Conservation (phyloP, 2,797 vertebrate genomes). For the Morus bassanus region DNA sequence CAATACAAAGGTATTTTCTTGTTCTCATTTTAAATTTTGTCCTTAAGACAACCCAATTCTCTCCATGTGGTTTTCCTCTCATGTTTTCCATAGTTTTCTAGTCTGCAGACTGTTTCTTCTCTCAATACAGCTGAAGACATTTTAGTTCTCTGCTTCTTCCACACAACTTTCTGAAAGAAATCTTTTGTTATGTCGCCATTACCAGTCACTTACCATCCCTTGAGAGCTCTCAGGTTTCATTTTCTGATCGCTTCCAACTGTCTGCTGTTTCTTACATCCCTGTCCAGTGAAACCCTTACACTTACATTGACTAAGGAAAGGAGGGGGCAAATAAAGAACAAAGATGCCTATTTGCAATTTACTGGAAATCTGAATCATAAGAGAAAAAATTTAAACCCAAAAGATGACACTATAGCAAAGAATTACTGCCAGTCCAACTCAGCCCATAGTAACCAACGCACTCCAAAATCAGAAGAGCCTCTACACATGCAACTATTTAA, state of each 20-base stretch:
- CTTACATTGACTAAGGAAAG: neutral
- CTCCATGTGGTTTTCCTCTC: neutral
- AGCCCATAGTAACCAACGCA: neutral
- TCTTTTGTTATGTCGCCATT: conserved; percentile 14
- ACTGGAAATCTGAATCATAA: conserved; percentile 28
- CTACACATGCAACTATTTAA: neutral
- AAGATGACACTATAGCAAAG: neutral
- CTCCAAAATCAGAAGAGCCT: neutral
- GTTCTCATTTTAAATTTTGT: neutral
- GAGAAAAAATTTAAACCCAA: neutral
- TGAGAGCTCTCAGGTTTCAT: neutral
- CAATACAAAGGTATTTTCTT: neutral
- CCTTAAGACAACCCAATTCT: neutral
- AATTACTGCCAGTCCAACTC: neutral
- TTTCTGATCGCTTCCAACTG: conserved; percentile 35
- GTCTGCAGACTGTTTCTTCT: neutral
- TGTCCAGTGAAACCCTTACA: neutral
- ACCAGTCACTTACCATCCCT: conserved; percentile 21
- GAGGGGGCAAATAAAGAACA: neutral
- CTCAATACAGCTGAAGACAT: neutral
- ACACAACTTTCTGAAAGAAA: conserved; percentile 36
- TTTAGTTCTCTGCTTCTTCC: neutral
- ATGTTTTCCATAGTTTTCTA: neutral
- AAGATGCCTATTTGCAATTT: neutral
- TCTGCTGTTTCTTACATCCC: neutral